Evolutionary conservation across 2,113 vertebrate species (phyloP).

Genomic region (cat (Felis catus)): F.catus_Fca126_mat1.0 CM031411.1:97976501-97977000

Average conservation of each 20-base stretch:
- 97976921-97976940: background rate
- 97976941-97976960: background rate
- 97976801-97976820: background rate
- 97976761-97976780: background rate
- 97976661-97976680: too few species aligned
- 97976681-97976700: too few species aligned
- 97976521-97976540: too few species aligned
- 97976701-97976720: too few species aligned
- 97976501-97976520: too few species aligned
- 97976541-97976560: background rate
- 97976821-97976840: background rate
- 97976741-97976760: too few species aligned
- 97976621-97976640: too few species aligned
- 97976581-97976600: too few species aligned
- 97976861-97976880: background rate
- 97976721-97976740: too few species aligned
- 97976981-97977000: background rate
- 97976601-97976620: too few species aligned
- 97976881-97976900: background rate
- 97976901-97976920: background rate
- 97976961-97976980: background rate
- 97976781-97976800: background rate
- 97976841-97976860: background rate
- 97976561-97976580: background rate
- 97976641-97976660: too few species aligned